phyloP scores from a whole-genome alignment of 2,797 vertebrate genomes.

The Chrosomus eos region DNA sequence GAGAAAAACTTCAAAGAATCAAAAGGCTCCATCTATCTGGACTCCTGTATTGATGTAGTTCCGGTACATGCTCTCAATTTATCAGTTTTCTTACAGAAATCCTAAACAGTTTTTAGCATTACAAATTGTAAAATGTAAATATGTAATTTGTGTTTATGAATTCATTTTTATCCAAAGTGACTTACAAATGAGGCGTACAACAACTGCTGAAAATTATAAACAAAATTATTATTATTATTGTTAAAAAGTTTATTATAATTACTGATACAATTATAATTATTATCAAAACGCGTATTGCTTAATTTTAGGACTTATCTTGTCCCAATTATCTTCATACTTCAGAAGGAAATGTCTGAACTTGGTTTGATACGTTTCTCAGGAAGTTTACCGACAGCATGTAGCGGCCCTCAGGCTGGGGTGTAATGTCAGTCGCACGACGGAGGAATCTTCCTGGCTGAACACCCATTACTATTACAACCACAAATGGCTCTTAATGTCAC shows the following conservation, averaged over 20 bases:
- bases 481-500: background rate
- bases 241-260: too few relatives aligned
- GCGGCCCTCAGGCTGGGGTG: background rate
- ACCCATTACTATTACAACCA: background rate
- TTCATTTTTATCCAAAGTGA: background rate
- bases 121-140: background rate
- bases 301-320: too few relatives aligned
- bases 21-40: conserved; percentile 97
- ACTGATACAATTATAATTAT: background rate
- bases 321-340: background rate
- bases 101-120: background rate
- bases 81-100: background rate
- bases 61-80: conserved; percentile 62
- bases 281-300: background rate
- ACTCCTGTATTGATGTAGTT: conserved; percentile 93
- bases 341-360: background rate
- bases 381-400: background rate
- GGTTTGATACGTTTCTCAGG: background rate
- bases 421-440: background rate
- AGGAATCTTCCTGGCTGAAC: background rate
- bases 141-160: background rate
- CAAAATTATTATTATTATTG: background rate
- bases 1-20: conserved; percentile 97
- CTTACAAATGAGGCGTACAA: background rate
- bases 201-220: background rate